Conservation (phyloP, 2,113 vertebrate species). For the Vidua chalybeata region DNA sequence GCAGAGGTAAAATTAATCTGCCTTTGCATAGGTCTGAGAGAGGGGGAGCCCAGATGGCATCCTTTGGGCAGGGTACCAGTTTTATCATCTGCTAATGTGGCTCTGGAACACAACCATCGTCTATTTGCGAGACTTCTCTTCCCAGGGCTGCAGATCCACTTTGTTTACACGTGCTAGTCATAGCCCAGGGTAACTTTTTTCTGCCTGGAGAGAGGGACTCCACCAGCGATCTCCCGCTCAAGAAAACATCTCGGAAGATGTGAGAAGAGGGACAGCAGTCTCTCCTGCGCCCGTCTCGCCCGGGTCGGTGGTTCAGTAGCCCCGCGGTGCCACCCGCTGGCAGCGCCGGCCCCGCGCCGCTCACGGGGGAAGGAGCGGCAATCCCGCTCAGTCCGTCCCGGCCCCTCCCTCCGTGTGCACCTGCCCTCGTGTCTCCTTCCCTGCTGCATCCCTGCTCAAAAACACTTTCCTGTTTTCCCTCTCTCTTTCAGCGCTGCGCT, state of each 20-base stretch:
- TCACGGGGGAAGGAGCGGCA: not conserved
- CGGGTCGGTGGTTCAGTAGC: fast-evolving
- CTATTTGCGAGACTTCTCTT: not conserved
- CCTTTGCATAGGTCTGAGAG: not conserved
- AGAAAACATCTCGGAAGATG: fast-evolving
- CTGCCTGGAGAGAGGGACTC: not conserved
- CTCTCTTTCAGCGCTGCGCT: not conserved
- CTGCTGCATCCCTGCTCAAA: not conserved
- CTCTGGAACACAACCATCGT: not conserved
- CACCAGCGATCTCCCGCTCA: not conserved
- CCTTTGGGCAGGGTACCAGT: not conserved
- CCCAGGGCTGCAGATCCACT: not conserved
- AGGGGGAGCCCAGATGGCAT: not conserved
- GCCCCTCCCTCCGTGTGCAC: not conserved
- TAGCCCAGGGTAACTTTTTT: fast-evolving
- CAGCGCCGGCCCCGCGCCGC: fast-evolving
- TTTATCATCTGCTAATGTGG: not conserved
- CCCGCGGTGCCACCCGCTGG: not conserved
- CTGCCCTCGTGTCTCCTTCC: not conserved
- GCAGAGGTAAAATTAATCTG: not conserved
- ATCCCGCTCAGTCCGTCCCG: fast-evolving
- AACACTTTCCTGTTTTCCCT: not conserved
- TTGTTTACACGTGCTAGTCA: fast-evolving
- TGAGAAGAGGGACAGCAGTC: fast-evolving
- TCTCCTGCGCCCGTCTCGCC: not conserved